Conservation (phyloP, 2,113 vertebrate species). For the Nerophis ophidion region DNA sequence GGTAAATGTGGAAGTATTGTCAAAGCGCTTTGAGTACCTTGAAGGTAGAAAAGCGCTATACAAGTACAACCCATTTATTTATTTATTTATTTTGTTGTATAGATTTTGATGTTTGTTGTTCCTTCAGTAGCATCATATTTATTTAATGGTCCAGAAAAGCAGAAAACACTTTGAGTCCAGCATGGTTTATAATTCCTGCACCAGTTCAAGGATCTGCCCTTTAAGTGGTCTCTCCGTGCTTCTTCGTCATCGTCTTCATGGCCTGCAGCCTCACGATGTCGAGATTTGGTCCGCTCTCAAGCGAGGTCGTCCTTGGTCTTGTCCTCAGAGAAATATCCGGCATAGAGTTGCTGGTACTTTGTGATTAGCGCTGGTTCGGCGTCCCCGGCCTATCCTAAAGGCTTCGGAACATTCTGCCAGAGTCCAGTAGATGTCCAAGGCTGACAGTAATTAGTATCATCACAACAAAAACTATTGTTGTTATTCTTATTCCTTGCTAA, state of each 20-base stretch:
- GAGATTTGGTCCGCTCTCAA: neutral
- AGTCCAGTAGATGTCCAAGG: neutral
- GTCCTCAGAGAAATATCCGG: neutral
- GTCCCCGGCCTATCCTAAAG: neutral
- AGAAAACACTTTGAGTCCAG: neutral
- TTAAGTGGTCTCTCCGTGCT: constrained; percentile 1
- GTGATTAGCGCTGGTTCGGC: too few relatives aligned
- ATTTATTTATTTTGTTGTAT: too few relatives aligned
- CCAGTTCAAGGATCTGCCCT: neutral
- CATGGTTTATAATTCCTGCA: neutral
- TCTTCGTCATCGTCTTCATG: neutral
- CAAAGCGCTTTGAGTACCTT: too few relatives aligned
- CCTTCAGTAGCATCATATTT: too few relatives aligned
- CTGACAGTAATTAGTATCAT: neutral
- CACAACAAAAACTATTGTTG: neutral
- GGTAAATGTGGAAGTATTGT: too few relatives aligned
- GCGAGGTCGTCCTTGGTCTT: neutral
- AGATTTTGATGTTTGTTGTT: too few relatives aligned
- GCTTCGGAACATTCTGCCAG: neutral
- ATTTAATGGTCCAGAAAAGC: neutral
- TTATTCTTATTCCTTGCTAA: neutral
- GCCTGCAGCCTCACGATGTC: neutral
- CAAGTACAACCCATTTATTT: too few relatives aligned
- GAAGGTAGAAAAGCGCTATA: too few relatives aligned
- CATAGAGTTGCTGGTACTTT: neutral